Base-by-base conservation (phyloP, 2,797 vertebrate genomes). In the Acanthis flammea region DNA sequence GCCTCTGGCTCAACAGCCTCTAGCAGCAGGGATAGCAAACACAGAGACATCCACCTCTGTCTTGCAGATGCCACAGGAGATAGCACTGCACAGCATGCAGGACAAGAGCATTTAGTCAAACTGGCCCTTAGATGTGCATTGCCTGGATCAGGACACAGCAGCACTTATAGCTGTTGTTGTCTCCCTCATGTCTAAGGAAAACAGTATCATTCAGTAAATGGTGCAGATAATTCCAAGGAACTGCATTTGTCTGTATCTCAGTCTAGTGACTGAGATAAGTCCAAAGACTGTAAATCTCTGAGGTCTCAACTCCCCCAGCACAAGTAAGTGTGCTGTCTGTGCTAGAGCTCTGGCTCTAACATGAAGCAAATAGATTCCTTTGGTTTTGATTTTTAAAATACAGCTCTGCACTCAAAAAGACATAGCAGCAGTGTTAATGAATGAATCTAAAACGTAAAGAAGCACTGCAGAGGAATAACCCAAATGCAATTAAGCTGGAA, bases 191-290 rank as follows among this genome's bases (percentile, higher is more conserved):
- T 45, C 39, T 72, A 75, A 88, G 10, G 12, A 66, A 71, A 53
- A 10, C 0, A 0, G 30, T 48, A 62, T 7, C 0, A 2, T 62
- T 61, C 60, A 73, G 35, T 23, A 61, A 41, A 53, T 2, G 39
- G 35, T 9, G 24, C 41, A 67, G 28, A 53, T 74, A 70, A 81
- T 88, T 44, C 21, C 41, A 57, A 60, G 44, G 55, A 88, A 88
- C 41, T 18, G 3, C 24, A 58, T 67, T 57, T 82, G 21, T 30
- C 68, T 47, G 2, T 48, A 53, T 74, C 74, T 72, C 44, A 42
- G 54, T 57, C 41, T 72, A 55, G 37, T 10, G 37, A 37, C 37
- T 37, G 37, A 37, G 37, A 37, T 37, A 37, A 37, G 24, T 55
- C 48, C 51, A 42, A 57, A 74, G 55, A 35, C 41, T 41, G 19